A percentile compares a stretch with the other conserved stretches of the same genome.
Conservation (phyloP, 2,888 invertebrate genomes). For the Eupithecia subumbrata region DNA sequence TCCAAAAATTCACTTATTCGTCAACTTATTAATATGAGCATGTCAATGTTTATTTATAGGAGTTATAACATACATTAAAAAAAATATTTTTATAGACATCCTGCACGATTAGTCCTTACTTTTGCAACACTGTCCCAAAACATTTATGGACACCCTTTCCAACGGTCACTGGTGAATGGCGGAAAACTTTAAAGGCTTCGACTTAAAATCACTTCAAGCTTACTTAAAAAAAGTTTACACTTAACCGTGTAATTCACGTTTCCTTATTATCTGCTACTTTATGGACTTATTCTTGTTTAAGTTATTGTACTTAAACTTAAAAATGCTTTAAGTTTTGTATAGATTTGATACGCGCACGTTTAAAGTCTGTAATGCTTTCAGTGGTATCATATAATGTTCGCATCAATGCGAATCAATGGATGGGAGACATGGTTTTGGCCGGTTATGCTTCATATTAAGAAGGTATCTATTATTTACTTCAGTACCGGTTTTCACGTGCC, state of each 20-base stretch:
- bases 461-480: not conserved
- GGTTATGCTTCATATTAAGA: conserved; percentile 1
- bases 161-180: conserved; percentile 59
- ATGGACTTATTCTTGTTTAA: conserved; percentile 43
- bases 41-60: too few species aligned
- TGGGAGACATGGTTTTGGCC: conserved; percentile 8
- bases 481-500: not conserved
- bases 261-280: conserved; percentile 65
- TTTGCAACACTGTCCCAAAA: not conserved
- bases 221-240: conserved; percentile 28
- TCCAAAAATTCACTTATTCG: too few species aligned
- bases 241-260: conserved; percentile 61
- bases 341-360: conserved; percentile 59
- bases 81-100: not conserved
- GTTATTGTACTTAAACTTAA: conserved; percentile 33
- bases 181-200: conserved; percentile 66
- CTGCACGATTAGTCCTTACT: not conserved
- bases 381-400: conserved; percentile 22
- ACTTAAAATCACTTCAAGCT: conserved; percentile 50
- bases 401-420: conserved; percentile 18
- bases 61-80: too few species aligned
- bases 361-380: conserved; percentile 18
- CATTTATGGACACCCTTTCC: conserved; percentile 27
- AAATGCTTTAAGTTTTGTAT: conserved; percentile 47
- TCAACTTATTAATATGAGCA: too few species aligned